Evolutionary conservation across 2,888 invertebrate genomes (phyloP), one percentile per base, ranked within the genome.

Genomic region (Uloborus plumipes): DNA sequence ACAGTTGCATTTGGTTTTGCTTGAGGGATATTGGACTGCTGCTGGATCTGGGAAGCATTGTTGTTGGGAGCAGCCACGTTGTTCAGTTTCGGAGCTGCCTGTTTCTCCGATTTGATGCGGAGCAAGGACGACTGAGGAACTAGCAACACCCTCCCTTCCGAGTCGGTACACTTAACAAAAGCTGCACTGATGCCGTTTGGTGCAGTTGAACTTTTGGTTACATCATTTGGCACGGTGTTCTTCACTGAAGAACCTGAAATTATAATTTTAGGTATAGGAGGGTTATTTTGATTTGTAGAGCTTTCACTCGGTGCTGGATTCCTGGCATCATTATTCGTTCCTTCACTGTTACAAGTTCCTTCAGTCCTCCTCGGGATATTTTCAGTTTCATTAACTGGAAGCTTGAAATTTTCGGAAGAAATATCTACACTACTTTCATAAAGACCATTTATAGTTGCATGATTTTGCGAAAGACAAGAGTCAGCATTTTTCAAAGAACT

Each of bases 121-220:
- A 79, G n/a, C 9, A 76, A 16, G 16, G 76, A 76, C 2, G 77
- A 53, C 65, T 73, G 77, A 16, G 84, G 78, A 51, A 84, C 78
- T 64, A 79, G 51, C 14, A 74, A 39, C 1, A 79, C 70, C 66
- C 74, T 74, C 4, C 84, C 84, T 22, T 69, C 59, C 14, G n/a
- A n/a, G 31, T 79, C 84, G 26, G 62, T 84, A 53, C 78, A 84
- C 39, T 78, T 84, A 16, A 84, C 53, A 58, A 66, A 74, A 22
- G 70, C 55, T 18, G 77, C 69, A 72, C 62, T 82, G 20, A 71
- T 18, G 39, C 80, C 80, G 59, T 81, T 81, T 18, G 64, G 31
- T 18, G 70, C 20, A 62, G 62, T 22, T 18, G 49, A n/a, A n/a
- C 18, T n/a, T 20, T 64, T 64, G 3, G 61, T n/a, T 31, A 64